Percentiles rank a stretch among this genome's conserved stretches.
Conservation (phyloP, 2,113 vertebrate species). For the Acanthochromis polyacanthus region DNA sequence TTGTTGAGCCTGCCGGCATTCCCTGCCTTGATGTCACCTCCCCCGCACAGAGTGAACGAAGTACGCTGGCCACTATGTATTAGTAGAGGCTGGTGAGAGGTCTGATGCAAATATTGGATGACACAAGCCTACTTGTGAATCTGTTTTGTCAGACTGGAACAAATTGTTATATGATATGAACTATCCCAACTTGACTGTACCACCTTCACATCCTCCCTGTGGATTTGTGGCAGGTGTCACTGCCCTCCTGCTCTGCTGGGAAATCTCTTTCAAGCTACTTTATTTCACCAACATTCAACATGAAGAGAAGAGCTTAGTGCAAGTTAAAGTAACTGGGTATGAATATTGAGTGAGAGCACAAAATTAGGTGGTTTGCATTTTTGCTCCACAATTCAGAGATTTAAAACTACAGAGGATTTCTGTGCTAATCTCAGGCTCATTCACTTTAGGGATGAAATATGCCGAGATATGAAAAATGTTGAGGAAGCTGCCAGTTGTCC, state of each 20-base stretch:
- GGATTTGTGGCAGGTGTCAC: slow-evolving; percentile 16
- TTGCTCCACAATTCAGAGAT: background rate
- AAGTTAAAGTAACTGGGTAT: slow-evolving; percentile 5
- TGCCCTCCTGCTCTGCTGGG: slow-evolving; percentile 6
- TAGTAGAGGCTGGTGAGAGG: slow-evolving; percentile 36
- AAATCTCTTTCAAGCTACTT: slow-evolving; percentile 6
- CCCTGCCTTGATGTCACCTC: slow-evolving; percentile 57
- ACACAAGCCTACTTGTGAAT: slow-evolving; percentile 30
- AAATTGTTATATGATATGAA: slow-evolving; percentile 38
- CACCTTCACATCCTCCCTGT: slow-evolving; percentile 18
- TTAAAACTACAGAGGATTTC: background rate
- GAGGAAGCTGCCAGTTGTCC: too few species aligned
- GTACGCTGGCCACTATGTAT: slow-evolving; percentile 34
- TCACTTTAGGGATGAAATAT: too few species aligned
- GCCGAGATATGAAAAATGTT: too few species aligned
- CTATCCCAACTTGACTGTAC: slow-evolving; percentile 4
- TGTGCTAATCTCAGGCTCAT: background rate
- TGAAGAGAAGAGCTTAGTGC: background rate
- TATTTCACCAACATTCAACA: background rate
- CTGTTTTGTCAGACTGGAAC: slow-evolving; percentile 29
- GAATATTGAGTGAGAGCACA: slow-evolving; percentile 9
- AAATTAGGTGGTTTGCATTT: slow-evolving; percentile 1
- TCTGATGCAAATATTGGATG: slow-evolving; percentile 55
- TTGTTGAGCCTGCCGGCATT: slow-evolving; percentile 60
- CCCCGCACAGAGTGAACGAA: slow-evolving; percentile 31